These are phyloP conservation scores for Acanthoscelides obtectus DNA, from an alignment of 2,888 invertebrate species.

Conservation along the genomic window DNA sequence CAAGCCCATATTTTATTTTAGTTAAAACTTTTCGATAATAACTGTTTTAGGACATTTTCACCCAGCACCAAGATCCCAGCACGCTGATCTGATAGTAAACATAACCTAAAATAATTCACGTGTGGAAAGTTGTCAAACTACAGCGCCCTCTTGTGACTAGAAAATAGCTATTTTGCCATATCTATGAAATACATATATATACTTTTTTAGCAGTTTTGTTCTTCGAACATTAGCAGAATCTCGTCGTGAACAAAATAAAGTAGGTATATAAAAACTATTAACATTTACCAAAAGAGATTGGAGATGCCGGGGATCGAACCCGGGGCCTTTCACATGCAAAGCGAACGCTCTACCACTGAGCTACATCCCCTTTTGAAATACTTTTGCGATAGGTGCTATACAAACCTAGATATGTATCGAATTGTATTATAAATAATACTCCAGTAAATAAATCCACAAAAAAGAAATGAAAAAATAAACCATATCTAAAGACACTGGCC, in stretches of 20 bases:
- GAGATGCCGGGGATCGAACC: slow-evolving; percentile 97
- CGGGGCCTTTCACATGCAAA: slow-evolving; percentile 99
- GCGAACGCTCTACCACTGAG: slow-evolving; percentile 99
- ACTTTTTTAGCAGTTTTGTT: too few relatives aligned
- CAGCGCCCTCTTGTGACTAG: too few relatives aligned
- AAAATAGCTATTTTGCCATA: too few relatives aligned
- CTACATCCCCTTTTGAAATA: slow-evolving; percentile 68
- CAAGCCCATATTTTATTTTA: slow-evolving; percentile 63
- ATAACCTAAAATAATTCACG: not conserved
- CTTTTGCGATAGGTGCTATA: not conserved
- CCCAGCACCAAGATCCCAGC: not conserved
- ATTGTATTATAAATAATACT: not conserved
- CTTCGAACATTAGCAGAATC: too few relatives aligned
- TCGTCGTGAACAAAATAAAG: too few relatives aligned
- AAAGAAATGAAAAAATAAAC: too few relatives aligned
- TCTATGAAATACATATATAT: too few relatives aligned
- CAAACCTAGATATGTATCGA: not conserved
- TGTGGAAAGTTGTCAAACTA: not conserved
- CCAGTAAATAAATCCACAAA: too few relatives aligned
- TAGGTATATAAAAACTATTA: too few relatives aligned
- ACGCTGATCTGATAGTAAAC: not conserved
- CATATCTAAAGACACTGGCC: too few relatives aligned
- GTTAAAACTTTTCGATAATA: not conserved
- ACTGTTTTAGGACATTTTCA: not conserved
- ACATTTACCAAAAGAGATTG: slow-evolving; percentile 47